Evolutionary conservation across 2,113 vertebrate species (phyloP).

Genomic region (Podarcis muralis): DNA sequence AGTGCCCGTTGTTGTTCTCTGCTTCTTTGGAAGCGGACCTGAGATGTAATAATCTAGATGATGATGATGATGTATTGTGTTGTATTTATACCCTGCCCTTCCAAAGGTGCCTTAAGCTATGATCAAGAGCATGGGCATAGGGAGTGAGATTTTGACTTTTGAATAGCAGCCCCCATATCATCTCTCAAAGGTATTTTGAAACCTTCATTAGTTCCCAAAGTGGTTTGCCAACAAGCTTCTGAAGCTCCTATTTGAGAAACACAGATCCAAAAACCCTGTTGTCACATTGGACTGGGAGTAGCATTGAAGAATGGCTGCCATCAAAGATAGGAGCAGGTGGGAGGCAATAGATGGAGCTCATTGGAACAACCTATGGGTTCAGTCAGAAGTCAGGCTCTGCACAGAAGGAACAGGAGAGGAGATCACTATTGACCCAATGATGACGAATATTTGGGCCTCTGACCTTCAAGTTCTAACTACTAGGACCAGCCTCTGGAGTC

Average conservation of each 20-base stretch:
- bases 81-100: no score
- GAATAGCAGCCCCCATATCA: not conserved
- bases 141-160: not conserved
- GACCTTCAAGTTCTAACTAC: no score
- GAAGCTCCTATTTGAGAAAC: not conserved
- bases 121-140: not conserved
- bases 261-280: not conserved
- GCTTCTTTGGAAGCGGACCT: not conserved
- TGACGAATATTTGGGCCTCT: no score
- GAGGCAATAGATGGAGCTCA: not conserved
- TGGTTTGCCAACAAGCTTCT: not conserved
- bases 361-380: no score
- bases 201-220: not conserved
- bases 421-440: no score
- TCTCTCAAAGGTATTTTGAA: not conserved
- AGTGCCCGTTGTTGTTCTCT: not conserved
- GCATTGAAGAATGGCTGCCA: not conserved
- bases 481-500: no score
- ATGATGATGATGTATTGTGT: no score
- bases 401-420: not conserved
- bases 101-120: not conserved
- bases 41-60: no score
- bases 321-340: not conserved
- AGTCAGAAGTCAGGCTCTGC: no score
- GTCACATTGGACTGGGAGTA: not conserved